Percentiles rank a stretch among this genome's conserved stretches.
phyloP scores from a whole-genome alignment of 2,113 vertebrate species.

The Rhea pennata region DNA sequence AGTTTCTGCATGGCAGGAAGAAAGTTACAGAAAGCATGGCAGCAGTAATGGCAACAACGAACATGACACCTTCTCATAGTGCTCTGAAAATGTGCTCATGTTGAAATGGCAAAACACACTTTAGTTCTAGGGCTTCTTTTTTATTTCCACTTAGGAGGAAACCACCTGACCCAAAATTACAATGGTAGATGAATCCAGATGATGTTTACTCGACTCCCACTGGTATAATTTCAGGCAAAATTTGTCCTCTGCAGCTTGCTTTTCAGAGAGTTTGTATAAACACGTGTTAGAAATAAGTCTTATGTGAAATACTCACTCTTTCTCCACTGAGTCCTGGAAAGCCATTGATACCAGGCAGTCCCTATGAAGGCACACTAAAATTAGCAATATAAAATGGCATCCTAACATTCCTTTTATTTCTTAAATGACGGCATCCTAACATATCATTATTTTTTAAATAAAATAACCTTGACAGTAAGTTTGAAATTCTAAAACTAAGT shows the following conservation, averaged over 20 bases:
- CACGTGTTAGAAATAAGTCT: not conserved
- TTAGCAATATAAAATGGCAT: not conserved
- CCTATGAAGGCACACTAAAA: constrained; percentile 74
- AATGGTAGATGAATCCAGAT: not conserved
- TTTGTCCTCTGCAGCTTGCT: not conserved
- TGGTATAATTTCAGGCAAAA: not conserved
- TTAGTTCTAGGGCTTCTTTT: not conserved
- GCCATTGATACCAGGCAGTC: constrained; percentile 80
- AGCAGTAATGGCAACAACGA: not conserved
- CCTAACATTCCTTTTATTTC: not conserved
- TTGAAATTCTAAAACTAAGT: not conserved
- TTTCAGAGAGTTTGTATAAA: not conserved
- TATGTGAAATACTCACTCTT: constrained; percentile 70
- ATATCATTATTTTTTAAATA: not conserved
- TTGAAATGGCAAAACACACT: not conserved
- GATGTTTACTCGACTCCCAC: not conserved
- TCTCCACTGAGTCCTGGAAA: constrained; percentile 77
- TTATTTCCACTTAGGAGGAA: not conserved
- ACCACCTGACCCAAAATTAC: not conserved
- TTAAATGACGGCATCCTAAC: not conserved
- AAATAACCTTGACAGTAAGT: not conserved
- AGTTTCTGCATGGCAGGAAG: not conserved
- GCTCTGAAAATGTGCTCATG: not conserved
- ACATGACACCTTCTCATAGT: not conserved
- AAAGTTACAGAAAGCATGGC: not conserved